These are phyloP conservation scores for Diaphora mendica DNA, from an alignment of 2,888 invertebrate genomes.

Conservation along the genomic window DNA sequence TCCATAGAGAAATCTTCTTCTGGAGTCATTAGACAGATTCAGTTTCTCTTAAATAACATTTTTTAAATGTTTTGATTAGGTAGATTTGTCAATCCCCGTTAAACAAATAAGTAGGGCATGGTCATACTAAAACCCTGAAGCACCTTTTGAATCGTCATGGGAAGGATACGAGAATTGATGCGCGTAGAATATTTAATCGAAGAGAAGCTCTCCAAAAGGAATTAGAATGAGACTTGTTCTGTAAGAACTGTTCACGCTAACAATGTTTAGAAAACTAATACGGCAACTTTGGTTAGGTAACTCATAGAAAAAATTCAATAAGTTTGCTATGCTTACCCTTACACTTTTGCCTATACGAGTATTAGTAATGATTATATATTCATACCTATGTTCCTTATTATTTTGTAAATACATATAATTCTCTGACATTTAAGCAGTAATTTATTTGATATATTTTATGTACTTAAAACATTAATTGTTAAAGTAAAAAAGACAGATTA, in stretches of 20 bases:
- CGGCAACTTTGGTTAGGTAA: not conserved
- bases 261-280: not conserved
- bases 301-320: not conserved
- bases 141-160: conserved; percentile 49
- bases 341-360: not conserved
- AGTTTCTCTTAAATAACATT: too few species aligned
- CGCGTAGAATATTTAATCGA: conserved; percentile 61
- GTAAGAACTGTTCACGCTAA: conserved; percentile 34
- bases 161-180: conserved; percentile 53
- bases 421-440: not conserved
- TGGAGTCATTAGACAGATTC: too few species aligned
- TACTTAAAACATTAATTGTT: not conserved
- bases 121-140: conserved; percentile 49
- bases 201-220: conserved; percentile 27
- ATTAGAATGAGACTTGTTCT: conserved; percentile 36
- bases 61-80: not conserved
- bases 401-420: not conserved
- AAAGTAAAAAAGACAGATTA: not conserved
- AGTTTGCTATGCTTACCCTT: not conserved
- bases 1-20: not conserved
- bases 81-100: not conserved
- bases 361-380: not conserved
- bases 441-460: not conserved
- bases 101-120: conserved; percentile 12
- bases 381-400: not conserved